Evolutionary conservation across 2,797 vertebrate species (phyloP).

Genomic region (Melanotaenia trifasciata): DNA sequence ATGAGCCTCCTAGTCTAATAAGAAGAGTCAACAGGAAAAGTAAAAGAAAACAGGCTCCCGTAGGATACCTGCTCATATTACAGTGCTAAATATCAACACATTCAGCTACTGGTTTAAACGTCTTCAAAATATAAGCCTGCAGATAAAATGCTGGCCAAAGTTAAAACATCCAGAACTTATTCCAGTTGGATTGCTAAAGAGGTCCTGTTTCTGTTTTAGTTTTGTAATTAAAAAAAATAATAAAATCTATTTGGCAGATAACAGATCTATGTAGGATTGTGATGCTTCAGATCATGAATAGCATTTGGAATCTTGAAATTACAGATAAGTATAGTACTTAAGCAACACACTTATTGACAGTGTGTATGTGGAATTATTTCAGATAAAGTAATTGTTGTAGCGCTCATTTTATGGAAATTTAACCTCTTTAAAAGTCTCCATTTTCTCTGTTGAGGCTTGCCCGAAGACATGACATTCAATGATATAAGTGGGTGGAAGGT

Average conservation of each 20-base stretch:
- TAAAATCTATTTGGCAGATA: too few species aligned
- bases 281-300: too few species aligned
- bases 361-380: background rate
- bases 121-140: background rate
- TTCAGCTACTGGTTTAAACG: background rate
- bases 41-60: background rate
- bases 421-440: conserved; percentile 10
- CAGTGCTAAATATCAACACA: background rate
- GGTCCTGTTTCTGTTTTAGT: too few species aligned
- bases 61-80: background rate
- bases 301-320: background rate
- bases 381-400: background rate
- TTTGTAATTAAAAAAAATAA: too few species aligned
- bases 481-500: conserved; percentile 43
- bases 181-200: too few species aligned
- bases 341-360: background rate
- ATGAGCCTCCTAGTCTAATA: background rate
- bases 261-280: too few species aligned
- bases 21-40: background rate
- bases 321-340: background rate
- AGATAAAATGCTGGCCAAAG: background rate
- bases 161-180: background rate
- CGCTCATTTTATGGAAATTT: conserved; percentile 5
- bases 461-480: conserved; percentile 40
- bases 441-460: conserved; percentile 13